Percentiles rank a stretch among this genome's conserved stretches.
These are phyloP conservation scores for Tachuris rubrigastra DNA, from an alignment of 2,113 vertebrate genomes.

Conservation along the genomic window DNA sequence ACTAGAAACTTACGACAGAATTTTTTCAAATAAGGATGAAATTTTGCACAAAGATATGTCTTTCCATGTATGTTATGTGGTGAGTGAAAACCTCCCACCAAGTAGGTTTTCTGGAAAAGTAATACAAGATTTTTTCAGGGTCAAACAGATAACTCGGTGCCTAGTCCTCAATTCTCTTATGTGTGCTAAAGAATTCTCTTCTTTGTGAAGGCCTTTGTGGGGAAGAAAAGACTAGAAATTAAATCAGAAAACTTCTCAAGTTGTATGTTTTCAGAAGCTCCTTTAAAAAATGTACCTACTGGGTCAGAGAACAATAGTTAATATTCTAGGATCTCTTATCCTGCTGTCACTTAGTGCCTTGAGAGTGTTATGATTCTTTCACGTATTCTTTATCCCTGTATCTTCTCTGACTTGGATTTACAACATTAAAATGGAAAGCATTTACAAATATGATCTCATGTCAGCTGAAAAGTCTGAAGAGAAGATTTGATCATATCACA, in stretches of 20 bases:
- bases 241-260: not conserved
- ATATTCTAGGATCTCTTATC: not conserved
- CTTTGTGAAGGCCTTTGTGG: not conserved
- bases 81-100: not conserved
- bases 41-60: not conserved
- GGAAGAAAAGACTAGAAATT: not conserved
- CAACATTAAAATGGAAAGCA: not conserved
- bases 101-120: not conserved
- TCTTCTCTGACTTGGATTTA: not conserved
- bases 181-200: not conserved
- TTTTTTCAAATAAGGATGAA: not conserved
- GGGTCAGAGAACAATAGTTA: not conserved
- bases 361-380: not conserved
- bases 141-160: not conserved
- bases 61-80: not conserved
- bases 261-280: not conserved
- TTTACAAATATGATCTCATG: not conserved
- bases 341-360: not conserved
- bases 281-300: not conserved
- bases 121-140: not conserved
- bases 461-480: not conserved
- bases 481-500: not conserved
- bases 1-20: rapidly evolving
- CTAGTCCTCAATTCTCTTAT: not conserved
- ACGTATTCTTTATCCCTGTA: not conserved